Percentiles rank a stretch among this genome's conserved stretches.
These are phyloP conservation scores for Cyclargus thomasi DNA, from an alignment of 1,140 invertebrate genomes.

Conservation along the genomic window DNA sequence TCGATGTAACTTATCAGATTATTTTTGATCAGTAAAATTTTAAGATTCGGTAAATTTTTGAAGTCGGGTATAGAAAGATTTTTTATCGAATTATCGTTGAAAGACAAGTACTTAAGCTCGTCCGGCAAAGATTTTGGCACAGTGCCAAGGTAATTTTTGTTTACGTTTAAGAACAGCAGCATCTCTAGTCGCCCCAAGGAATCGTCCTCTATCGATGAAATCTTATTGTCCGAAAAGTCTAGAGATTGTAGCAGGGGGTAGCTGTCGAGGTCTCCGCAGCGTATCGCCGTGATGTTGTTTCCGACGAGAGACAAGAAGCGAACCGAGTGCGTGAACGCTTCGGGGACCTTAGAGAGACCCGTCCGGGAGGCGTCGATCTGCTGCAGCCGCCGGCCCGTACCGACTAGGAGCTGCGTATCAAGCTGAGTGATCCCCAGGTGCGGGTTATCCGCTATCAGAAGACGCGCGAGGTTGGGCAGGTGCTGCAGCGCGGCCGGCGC, in stretches of 20 bases:
- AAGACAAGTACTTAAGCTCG: slow-evolving; percentile 68
- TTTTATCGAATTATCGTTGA: slow-evolving; percentile 77
- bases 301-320: slow-evolving; percentile 85
- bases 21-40: slow-evolving; percentile 81
- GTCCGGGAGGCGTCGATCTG: slow-evolving; percentile 89
- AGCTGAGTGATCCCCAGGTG: slow-evolving; percentile 76
- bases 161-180: slow-evolving; percentile 86
- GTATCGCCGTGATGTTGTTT: slow-evolving; percentile 83
- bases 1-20: slow-evolving; percentile 81
- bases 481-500: slow-evolving; percentile 83
- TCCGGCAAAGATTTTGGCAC: slow-evolving; percentile 78
- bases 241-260: slow-evolving; percentile 89
- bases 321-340: slow-evolving; percentile 88
- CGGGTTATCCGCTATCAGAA: slow-evolving; percentile 85
- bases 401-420: slow-evolving; percentile 78
- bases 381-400: slow-evolving; percentile 83
- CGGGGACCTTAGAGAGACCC: slow-evolving; percentile 86
- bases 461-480: slow-evolving; percentile 83
- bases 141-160: slow-evolving; percentile 81
- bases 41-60: slow-evolving; percentile 80
- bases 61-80: slow-evolving; percentile 81
- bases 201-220: slow-evolving; percentile 88
- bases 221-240: slow-evolving; percentile 86
- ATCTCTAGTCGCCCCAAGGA: slow-evolving; percentile 88
- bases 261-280: slow-evolving; percentile 90